Evolutionary conservation across 2,797 vertebrate genomes (phyloP).

Genomic region (Ambastaia sidthimunki): DNA sequence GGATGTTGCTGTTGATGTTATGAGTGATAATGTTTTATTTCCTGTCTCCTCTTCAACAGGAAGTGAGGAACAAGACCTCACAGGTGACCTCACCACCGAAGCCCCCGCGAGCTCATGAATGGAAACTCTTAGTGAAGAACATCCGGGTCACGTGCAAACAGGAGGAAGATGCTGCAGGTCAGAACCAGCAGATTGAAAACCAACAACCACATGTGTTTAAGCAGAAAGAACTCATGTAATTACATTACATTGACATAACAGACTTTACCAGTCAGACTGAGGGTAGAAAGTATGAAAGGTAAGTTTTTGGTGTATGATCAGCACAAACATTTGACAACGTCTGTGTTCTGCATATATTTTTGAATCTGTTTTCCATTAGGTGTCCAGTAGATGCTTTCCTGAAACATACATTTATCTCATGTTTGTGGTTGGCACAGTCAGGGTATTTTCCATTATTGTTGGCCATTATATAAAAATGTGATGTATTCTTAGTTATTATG

Average conservation of each 20-base stretch:
- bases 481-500: background rate
- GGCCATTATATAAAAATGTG: background rate
- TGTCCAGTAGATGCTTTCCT: background rate
- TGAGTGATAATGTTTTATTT: constrained; percentile 51
- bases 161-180: constrained; percentile 83
- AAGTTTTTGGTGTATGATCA: background rate
- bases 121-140: constrained; percentile 91
- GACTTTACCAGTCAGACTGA: background rate
- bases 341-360: background rate
- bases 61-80: constrained; percentile 64
- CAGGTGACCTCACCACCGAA: constrained; percentile 88
- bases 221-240: constrained; percentile 2
- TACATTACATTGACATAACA: background rate
- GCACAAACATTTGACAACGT: background rate
- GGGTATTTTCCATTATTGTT: background rate
- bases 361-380: background rate
- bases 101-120: constrained; percentile 91
- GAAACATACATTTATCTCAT: background rate
- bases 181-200: constrained; percentile 22
- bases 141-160: constrained; percentile 73
- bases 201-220: background rate
- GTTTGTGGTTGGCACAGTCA: background rate
- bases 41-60: constrained; percentile 71
- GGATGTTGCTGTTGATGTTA: constrained; percentile 51
- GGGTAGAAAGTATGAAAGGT: background rate